Conservation (phyloP, 1,140 invertebrate genomes). For the Drosophila lowei region DNA sequence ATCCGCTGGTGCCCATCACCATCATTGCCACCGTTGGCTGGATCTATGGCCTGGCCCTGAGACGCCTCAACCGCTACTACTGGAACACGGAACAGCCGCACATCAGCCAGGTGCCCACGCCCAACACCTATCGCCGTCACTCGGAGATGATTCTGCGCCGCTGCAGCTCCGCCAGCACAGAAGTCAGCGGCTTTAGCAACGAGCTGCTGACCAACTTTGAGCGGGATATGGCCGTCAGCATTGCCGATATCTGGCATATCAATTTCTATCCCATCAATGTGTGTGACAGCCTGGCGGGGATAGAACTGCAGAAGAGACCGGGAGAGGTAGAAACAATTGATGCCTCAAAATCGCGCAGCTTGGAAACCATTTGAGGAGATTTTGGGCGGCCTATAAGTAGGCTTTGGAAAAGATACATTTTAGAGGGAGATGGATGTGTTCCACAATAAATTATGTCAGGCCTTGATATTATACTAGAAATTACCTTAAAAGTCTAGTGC, state of each 20-base stretch:
- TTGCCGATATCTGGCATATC: constrained; percentile 73
- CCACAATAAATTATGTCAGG: background rate
- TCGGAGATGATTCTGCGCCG: constrained; percentile 57
- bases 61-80: constrained; percentile 68
- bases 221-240: constrained; percentile 65
- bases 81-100: constrained; percentile 70
- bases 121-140: constrained; percentile 69
- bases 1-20: constrained; percentile 67
- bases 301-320: constrained; percentile 13
- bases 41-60: constrained; percentile 63
- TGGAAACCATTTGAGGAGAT: constrained; percentile 54
- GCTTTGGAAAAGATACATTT: constrained; percentile 12
- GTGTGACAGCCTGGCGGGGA: constrained; percentile 26
- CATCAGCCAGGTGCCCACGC: constrained; percentile 65
- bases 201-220: constrained; percentile 56
- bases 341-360: constrained; percentile 38
- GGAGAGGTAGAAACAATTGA: too few relatives aligned
- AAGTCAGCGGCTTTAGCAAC: constrained; percentile 56
- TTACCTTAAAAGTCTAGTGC: too few relatives aligned
- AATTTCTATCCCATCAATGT: constrained; percentile 57
- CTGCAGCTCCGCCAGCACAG: constrained; percentile 54
- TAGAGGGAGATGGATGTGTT: background rate
- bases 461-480: background rate
- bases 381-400: constrained; percentile 39
- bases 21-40: constrained; percentile 66